A percentile compares a stretch with the other conserved stretches of the same genome.
Evolutionary conservation across 2,113 vertebrate species (phyloP).

Genomic region (Brachirus orientalis): DNA sequence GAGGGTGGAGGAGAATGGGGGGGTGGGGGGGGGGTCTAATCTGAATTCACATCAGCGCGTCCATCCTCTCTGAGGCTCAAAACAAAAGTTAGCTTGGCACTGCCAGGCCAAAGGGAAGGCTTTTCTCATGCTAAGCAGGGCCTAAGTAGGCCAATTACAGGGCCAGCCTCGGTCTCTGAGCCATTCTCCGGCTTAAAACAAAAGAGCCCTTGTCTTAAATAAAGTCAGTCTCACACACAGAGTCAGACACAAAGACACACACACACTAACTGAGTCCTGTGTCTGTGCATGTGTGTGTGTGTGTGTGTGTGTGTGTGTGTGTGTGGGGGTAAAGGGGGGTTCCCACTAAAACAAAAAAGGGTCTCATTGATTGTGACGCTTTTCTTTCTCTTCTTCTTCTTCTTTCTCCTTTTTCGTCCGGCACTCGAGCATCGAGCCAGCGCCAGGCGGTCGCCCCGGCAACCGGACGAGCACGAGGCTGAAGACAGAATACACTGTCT

Average conservation of each 20-base stretch:
- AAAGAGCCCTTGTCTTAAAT: slow-evolving; percentile 94
- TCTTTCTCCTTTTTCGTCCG: slow-evolving; percentile 26
- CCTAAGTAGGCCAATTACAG: slow-evolving; percentile 99
- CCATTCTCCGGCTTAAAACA: slow-evolving; percentile 86
- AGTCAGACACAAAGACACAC: slow-evolving; percentile 56
- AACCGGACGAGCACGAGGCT: slow-evolving; percentile 52
- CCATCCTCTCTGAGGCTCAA: slow-evolving; percentile 82
- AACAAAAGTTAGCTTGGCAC: slow-evolving; percentile 92
- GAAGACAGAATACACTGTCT: slow-evolving; percentile 23
- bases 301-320: slow-evolving; percentile 41
- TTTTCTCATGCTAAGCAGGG: slow-evolving; percentile 98
- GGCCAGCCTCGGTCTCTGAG: slow-evolving; percentile 87
- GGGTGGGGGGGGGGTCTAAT: slow-evolving; percentile 78
- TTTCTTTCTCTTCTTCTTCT: slow-evolving; percentile 69
- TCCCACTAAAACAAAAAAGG: slow-evolving; percentile 80
- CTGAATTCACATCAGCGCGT: slow-evolving; percentile 96
- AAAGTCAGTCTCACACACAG: slow-evolving; percentile 85
- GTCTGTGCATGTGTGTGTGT: slow-evolving; percentile 13
- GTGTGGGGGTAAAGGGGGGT: slow-evolving; percentile 74
- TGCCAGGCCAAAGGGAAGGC: slow-evolving; percentile 86
- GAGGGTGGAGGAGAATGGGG: slow-evolving; percentile 65
- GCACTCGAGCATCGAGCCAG: slow-evolving; percentile 55
- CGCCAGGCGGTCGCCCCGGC: slow-evolving; percentile 50
- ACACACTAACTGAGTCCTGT: slow-evolving; percentile 54
- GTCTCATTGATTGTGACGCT: slow-evolving; percentile 77